Conservation (phyloP, 2,113 vertebrate species). For the Myrmophylax atrothorax region DNA sequence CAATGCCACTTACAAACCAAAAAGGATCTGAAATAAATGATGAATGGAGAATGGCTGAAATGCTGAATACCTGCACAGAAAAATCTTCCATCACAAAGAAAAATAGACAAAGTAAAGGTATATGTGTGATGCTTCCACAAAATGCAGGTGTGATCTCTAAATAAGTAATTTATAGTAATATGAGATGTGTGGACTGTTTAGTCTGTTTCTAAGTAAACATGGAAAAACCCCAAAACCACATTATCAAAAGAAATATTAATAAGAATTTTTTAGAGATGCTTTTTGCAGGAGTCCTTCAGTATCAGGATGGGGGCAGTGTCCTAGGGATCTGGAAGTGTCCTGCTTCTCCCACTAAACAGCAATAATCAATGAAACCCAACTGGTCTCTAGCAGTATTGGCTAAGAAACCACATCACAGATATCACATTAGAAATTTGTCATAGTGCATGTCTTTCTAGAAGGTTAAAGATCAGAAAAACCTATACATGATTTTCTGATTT, state of each 20-base stretch:
- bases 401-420: background rate
- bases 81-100: background rate
- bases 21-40: background rate
- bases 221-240: background rate
- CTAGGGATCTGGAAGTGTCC: background rate
- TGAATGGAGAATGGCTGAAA: background rate
- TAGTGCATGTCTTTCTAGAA: background rate
- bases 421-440: background rate
- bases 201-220: background rate
- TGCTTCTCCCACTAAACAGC: background rate
- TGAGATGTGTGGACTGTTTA: background rate
- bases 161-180: background rate
- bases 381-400: background rate
- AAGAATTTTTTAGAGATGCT: background rate
- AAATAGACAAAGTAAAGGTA: background rate
- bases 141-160: background rate
- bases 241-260: background rate
- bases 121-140: rapidly evolving
- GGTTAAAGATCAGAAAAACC: background rate
- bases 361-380: background rate
- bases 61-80: background rate
- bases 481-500: background rate
- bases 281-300: background rate
- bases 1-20: background rate
- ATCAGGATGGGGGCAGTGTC: background rate